A percentile compares a stretch with the other conserved stretches of the same genome.
Evolutionary conservation across 2,888 invertebrate species (phyloP).

Genomic region (Bedellia somnulentella): DNA sequence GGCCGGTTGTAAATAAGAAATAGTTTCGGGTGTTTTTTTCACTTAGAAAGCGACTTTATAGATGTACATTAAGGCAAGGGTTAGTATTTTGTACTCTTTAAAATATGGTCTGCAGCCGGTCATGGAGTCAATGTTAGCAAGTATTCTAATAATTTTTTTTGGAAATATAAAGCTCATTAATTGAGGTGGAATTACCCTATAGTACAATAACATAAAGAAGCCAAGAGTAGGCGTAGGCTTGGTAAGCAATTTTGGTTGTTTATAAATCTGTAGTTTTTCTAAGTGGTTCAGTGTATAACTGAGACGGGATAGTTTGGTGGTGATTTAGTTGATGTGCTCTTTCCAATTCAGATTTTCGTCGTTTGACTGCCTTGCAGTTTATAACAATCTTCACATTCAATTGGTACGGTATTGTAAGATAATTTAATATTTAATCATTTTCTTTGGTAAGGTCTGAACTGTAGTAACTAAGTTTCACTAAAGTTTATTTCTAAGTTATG

Average conservation of each 20-base stretch:
- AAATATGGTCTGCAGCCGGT: not conserved
- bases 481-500: not conserved
- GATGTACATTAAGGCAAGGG: not conserved
- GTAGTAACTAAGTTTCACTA: not conserved
- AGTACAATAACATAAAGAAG: not conserved
- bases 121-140: not conserved
- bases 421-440: not conserved
- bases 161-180: not conserved
- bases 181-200: not conserved
- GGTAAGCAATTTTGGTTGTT: not conserved
- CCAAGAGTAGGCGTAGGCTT: not conserved
- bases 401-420: not conserved
- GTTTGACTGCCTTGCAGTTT: not conserved
- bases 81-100: not conserved
- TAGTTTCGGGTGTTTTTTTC: not conserved
- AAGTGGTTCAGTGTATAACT: not conserved
- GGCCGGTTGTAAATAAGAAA: not conserved
- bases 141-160: constrained; percentile 1
- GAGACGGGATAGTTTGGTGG: not conserved
- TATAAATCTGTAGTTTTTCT: not conserved
- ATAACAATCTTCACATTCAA: not conserved
- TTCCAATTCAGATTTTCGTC: not conserved
- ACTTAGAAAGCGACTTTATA: not conserved
- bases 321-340: too few relatives aligned
- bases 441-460: not conserved